These are phyloP conservation scores for Myripristis jacobus DNA, from an alignment of 2,797 vertebrate species.

Conservation along the genomic window DNA sequence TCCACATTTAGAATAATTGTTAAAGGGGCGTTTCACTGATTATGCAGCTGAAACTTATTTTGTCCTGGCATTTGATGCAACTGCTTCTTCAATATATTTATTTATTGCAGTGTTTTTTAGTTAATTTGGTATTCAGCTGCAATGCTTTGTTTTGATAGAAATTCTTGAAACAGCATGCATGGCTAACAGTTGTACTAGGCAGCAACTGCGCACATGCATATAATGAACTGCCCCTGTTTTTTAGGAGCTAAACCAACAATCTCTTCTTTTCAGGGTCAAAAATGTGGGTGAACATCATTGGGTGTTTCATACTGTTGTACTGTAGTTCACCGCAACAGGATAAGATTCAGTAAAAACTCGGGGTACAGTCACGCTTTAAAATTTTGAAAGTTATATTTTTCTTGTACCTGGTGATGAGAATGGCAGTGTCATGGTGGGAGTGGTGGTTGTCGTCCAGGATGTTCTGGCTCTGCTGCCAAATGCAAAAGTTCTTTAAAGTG, in stretches of 20 bases:
- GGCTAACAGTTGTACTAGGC: not conserved
- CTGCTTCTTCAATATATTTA: not conserved
- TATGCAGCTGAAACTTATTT: constrained; percentile 25
- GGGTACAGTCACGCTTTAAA: too few relatives aligned
- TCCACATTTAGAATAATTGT: not conserved
- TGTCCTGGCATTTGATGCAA: constrained; percentile 31
- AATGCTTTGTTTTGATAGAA: constrained; percentile 5
- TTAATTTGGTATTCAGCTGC: not conserved
- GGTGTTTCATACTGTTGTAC: too few relatives aligned
- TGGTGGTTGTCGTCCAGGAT: constrained; percentile 90
- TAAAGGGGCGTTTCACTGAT: constrained; percentile 9
- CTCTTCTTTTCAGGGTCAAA: too few relatives aligned
- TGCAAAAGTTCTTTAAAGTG: constrained; percentile 98
- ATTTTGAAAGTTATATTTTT: too few relatives aligned
- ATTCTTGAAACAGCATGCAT: not conserved
- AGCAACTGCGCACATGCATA: not conserved
- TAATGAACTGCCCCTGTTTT: too few relatives aligned
- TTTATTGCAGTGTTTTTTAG: not conserved
- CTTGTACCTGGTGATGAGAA: constrained; percentile 94
- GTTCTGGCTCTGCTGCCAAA: constrained; percentile 97
- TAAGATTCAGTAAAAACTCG: too few relatives aligned
- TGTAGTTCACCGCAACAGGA: too few relatives aligned
- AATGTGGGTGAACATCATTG: too few relatives aligned
- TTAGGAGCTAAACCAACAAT: too few relatives aligned
- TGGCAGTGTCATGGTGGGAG: constrained; percentile 93